phyloP scores from a whole-genome alignment of 2,113 vertebrate genomes.

The Tauraco erythrolophus region DNA sequence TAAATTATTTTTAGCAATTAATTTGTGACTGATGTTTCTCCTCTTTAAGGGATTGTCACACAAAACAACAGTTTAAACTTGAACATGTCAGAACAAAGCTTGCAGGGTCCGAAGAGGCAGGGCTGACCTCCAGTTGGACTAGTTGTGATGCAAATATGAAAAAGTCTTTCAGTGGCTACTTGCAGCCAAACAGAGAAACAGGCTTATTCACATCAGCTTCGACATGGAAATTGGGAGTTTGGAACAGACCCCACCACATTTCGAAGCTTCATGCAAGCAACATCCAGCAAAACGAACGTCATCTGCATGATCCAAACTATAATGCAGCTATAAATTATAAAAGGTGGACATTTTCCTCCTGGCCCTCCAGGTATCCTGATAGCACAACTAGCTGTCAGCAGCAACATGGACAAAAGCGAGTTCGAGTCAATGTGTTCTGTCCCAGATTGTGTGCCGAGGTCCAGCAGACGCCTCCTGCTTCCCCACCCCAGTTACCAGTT shows the following conservation, averaged over 20 bases:
- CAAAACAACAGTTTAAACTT: neutral
- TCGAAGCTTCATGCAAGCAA: neutral
- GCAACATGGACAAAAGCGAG: neutral
- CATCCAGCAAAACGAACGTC: neutral
- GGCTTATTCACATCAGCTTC: neutral
- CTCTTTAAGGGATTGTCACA: neutral
- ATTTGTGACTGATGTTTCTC: neutral
- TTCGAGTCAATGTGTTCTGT: neutral
- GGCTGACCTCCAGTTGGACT: neutral
- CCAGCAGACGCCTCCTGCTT: neutral
- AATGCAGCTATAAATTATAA: neutral
- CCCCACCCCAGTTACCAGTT: rapidly evolving
- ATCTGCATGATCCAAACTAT: neutral
- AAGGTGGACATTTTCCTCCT: neutral
- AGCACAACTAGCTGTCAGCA: no score
- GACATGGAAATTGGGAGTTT: neutral
- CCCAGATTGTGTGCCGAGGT: rapidly evolving
- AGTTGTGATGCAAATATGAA: neutral
- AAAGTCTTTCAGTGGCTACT: neutral
- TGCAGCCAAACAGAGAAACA: neutral
- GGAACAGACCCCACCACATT: neutral
- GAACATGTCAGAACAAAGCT: neutral
- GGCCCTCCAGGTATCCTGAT: no score
- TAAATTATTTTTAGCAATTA: neutral
- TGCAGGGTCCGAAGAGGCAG: neutral